A percentile compares a stretch with the other conserved stretches of the same genome.
phyloP scores from a whole-genome alignment of 2,113 vertebrate genomes.

The Hipposideros armiger region DNA sequence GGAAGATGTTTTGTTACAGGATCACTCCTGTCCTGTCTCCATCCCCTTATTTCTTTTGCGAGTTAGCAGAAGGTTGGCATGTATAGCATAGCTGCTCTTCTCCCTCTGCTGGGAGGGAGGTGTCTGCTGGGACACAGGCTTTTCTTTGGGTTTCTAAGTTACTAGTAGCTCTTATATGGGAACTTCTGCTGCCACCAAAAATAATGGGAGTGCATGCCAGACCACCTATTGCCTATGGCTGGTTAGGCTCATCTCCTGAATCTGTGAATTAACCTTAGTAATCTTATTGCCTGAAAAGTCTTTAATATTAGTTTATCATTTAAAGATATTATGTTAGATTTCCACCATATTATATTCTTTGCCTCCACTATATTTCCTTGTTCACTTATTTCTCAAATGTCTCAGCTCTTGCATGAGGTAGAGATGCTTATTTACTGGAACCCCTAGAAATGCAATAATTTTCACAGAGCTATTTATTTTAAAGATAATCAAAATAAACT shows the following conservation, averaged over 20 bases:
- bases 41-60: neutral
- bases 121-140: neutral
- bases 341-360: no score
- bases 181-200: rapidly evolving
- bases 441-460: neutral
- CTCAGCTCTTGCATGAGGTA: neutral
- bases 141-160: no score
- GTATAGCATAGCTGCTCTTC: rapidly evolving
- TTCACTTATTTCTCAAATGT: neutral
- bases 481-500: neutral
- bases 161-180: rapidly evolving
- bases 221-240: rapidly evolving
- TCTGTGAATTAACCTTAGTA: neutral
- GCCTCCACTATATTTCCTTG: neutral
- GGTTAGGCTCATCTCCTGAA: neutral
- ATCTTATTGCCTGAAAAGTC: neutral
- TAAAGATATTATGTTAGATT: neutral
- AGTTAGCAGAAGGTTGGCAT: no score
- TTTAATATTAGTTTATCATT: neutral
- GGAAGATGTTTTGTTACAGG: rapidly evolving
- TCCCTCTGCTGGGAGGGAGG: neutral
- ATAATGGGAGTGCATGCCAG: neutral
- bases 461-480: neutral
- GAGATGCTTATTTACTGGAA: neutral
- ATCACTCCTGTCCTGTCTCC: neutral